phyloP scores from a whole-genome alignment of 2,797 vertebrate species.

The Molossus molossus region DNA sequence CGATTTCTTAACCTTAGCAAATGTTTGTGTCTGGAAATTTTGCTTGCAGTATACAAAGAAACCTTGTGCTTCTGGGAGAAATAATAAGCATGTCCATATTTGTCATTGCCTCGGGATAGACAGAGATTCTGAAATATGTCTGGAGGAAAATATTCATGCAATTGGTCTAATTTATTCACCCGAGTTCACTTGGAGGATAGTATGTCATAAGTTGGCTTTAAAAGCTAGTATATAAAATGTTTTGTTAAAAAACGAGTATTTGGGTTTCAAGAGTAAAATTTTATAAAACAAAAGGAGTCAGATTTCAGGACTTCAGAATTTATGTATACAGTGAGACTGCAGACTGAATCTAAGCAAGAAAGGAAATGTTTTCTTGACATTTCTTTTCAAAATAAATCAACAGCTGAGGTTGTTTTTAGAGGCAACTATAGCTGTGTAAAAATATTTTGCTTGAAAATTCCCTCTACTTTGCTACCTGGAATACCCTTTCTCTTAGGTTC shows the following conservation, averaged over 20 bases:
- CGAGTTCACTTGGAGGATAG: slow-evolving; percentile 14
- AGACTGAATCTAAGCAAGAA: slow-evolving; percentile 61
- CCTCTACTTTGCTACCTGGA: slow-evolving; percentile 47
- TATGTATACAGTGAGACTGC: slow-evolving; percentile 31
- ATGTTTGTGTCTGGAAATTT: slow-evolving; percentile 82
- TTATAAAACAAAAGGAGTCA: slow-evolving; percentile 41
- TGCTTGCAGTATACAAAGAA: slow-evolving; percentile 83
- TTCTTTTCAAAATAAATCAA: slow-evolving; percentile 82
- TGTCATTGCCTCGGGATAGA: slow-evolving; percentile 59
- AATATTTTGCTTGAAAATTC: slow-evolving; percentile 69
- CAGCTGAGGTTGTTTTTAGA: slow-evolving; percentile 60
- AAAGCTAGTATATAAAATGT: slow-evolving; percentile 8
- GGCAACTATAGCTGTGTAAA: slow-evolving; percentile 50
- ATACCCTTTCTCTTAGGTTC: slow-evolving; percentile 60
- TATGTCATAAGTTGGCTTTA: not conserved
- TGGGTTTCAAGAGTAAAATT: slow-evolving; percentile 53
- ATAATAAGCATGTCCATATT: slow-evolving; percentile 15
- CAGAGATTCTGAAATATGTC: slow-evolving; percentile 32
- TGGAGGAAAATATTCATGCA: slow-evolving; percentile 2
- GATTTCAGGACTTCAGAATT: slow-evolving; percentile 56
- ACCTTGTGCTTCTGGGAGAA: slow-evolving; percentile 59
- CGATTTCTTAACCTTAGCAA: slow-evolving; percentile 71
- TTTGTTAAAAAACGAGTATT: slow-evolving; percentile 41
- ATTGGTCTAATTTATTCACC: slow-evolving; percentile 19
- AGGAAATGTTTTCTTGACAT: slow-evolving; percentile 80